Base-by-base conservation (phyloP, 2,888 invertebrate genomes). In the Gisinianus flammeolus region DNA sequence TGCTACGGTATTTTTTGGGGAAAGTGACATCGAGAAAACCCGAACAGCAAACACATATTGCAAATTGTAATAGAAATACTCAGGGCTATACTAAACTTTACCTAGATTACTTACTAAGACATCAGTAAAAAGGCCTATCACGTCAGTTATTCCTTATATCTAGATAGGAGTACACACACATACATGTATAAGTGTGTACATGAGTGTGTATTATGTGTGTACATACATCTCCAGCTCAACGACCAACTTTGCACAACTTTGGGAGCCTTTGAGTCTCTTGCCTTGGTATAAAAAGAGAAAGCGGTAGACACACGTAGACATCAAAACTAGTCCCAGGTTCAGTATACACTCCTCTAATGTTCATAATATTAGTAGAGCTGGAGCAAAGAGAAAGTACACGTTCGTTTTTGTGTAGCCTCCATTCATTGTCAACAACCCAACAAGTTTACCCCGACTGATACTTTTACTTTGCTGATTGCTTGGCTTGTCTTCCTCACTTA, bases 341-440 rank as follows among this genome's bases (percentile, higher is more conserved):
- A 58, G 58, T 58, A 24, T 58, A 24, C 58, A 58, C 6, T 24
- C 58, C 22, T n/a, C 1, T 24, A 44, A 58, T 58, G 24, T 22
- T 24, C 58, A 58, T 58, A n/a, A 24, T 44, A 44, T 44, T 44
- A 44, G 44, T 3, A 26, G 16, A 30, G 28, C 8, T 28, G 19
- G 54, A 54, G 33, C 35, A 22, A 68, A 44, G 12, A 54, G 54
- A 28, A 28, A 52, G 54, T 16, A 30, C 44, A 44, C 44, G 58
- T 54, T 35, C 30, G 35, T 52, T 33, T 26, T 70, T 54, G 24
- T 33, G 16, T 44, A 10, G 44, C 44, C 44, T 44, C 62, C 33
- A 73, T 62, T 73, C 73, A 73, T 73, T 62, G 62, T 35, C 73
- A 62, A 73, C 73, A 73, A 73, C 35, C 26, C 73, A 62, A 73